Evolutionary conservation across 2,888 invertebrate genomes (phyloP).

Genomic region (Chrysina gloriosa): DNA sequence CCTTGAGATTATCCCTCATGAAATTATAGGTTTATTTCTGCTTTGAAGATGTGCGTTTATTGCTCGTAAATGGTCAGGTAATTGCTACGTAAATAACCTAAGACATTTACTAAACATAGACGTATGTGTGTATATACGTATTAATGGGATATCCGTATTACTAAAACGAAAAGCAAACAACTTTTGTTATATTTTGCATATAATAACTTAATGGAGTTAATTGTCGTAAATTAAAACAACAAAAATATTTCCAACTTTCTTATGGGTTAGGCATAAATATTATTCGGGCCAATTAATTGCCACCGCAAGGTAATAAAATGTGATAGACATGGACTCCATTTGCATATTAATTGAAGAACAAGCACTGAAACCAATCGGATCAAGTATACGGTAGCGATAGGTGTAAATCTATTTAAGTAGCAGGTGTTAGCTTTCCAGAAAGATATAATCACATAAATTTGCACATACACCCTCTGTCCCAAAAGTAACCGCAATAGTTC

Average conservation of each 20-base stretch:
- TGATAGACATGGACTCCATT: not conserved
- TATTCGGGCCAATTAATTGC: not conserved
- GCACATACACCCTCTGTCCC: too few species aligned
- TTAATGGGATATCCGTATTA: too few species aligned
- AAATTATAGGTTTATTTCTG: too few species aligned
- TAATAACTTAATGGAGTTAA: not conserved
- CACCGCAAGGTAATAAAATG: not conserved
- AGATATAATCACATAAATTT: too few species aligned
- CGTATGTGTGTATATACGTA: not conserved
- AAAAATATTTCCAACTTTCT: not conserved
- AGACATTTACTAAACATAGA: not conserved
- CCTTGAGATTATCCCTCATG: too few species aligned
- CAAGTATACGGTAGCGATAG: too few species aligned
- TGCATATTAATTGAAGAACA: conserved; percentile 6
- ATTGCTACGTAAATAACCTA: not conserved
- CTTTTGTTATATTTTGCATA: not conserved
- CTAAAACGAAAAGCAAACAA: too few species aligned
- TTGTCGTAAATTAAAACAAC: not conserved
- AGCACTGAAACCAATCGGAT: not conserved
- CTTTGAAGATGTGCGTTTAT: too few species aligned
- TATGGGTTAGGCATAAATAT: not conserved
- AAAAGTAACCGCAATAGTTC: too few species aligned
- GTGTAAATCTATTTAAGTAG: too few species aligned
- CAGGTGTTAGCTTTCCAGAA: too few species aligned
- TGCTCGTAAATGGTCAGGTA: not conserved